Conservation (phyloP, 2,113 vertebrate genomes). For the Columbina picui region DNA sequence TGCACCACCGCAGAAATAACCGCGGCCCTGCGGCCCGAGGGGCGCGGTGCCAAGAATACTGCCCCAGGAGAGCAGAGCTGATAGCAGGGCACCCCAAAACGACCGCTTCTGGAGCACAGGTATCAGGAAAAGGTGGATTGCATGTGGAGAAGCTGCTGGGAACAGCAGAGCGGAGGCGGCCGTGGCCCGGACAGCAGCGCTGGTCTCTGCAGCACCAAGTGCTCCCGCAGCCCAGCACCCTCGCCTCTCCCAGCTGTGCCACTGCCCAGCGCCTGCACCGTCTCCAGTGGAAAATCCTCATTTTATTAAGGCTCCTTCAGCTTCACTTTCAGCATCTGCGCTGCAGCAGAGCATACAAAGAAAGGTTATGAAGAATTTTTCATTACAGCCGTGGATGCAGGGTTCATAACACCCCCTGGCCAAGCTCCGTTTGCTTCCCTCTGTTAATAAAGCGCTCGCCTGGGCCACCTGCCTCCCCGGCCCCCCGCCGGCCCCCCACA, state of each 20-base stretch:
- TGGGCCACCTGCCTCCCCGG: not conserved
- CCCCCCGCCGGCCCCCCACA: not conserved
- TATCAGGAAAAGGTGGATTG: fast-evolving
- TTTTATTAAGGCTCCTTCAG: conserved; percentile 17
- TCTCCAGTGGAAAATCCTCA: conserved; percentile 31
- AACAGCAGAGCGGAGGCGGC: not conserved
- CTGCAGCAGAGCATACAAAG: conserved; percentile 39
- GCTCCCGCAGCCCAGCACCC: not conserved
- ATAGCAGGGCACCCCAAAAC: fast-evolving
- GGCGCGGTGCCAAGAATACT: fast-evolving
- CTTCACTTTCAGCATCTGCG: conserved; percentile 30
- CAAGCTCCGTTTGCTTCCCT: not conserved
- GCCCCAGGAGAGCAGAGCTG: not conserved
- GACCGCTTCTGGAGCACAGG: not conserved
- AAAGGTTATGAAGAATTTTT: conserved; percentile 31
- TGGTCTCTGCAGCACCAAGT: fast-evolving
- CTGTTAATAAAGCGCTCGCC: not conserved
- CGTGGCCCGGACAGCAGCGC: not conserved
- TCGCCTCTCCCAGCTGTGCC: not conserved
- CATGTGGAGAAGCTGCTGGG: not conserved
- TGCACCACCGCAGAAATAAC: not conserved
- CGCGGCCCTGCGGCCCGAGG: not conserved
- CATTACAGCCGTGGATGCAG: not conserved
- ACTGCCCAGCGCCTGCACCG: not conserved
- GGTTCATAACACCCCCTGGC: not conserved